phyloP scores from a whole-genome alignment of 1,140 invertebrate species.

The Reticulitermes speratus region DNA sequence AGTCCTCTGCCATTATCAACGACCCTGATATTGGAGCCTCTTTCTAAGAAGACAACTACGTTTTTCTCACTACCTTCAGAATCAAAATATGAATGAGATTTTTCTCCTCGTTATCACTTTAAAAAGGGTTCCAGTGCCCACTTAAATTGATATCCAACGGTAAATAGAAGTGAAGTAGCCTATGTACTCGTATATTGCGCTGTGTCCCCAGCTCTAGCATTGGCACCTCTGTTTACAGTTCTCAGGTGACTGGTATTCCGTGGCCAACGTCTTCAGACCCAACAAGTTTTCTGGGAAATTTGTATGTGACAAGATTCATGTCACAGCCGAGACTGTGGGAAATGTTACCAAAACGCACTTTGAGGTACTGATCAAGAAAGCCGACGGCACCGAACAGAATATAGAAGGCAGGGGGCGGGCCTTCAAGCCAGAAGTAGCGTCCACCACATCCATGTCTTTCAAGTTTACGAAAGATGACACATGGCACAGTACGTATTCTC shows the following conservation, averaged over 20 bases:
- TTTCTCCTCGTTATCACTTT: no score
- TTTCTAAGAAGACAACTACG: no score
- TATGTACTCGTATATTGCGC: no score
- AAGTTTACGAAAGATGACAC: neutral
- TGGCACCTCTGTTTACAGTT: neutral
- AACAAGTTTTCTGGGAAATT: neutral
- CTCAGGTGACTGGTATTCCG: neutral
- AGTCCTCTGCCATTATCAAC: no score
- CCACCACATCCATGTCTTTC: neutral
- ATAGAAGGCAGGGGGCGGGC: neutral
- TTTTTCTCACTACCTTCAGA: no score
- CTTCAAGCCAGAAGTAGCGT: neutral
- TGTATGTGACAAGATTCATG: neutral
- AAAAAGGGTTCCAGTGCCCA: no score
- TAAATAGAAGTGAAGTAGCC: no score
- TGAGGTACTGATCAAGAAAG: neutral
- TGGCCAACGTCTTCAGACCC: neutral
- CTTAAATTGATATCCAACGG: no score
- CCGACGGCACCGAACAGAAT: neutral
- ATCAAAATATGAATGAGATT: no score
- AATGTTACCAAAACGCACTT: neutral
- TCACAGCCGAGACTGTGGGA: neutral
- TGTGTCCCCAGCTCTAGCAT: no score
- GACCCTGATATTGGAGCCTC: no score
- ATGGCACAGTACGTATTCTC: neutral